A percentile compares a stretch with the other conserved stretches of the same genome.
Evolutionary conservation across 2,113 vertebrate genomes (phyloP).

Genomic region (Trichomycterus rosablanca): DNA sequence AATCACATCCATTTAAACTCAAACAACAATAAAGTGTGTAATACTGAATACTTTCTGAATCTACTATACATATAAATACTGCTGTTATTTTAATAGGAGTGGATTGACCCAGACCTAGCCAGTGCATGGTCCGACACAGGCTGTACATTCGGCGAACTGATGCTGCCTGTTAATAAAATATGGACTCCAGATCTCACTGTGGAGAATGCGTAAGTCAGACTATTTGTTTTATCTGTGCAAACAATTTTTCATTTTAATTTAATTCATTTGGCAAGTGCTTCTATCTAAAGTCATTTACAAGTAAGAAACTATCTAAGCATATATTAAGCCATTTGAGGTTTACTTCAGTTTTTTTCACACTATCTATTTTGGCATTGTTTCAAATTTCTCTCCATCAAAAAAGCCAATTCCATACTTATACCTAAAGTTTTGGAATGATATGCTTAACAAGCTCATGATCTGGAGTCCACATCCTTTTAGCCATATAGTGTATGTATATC

Average conservation of each 20-base stretch:
- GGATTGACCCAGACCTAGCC: slow-evolving; percentile 55
- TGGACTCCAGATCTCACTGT: slow-evolving; percentile 63
- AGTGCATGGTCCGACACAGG: slow-evolving; percentile 53
- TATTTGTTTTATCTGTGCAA: not conserved
- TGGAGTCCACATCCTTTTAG: too few species aligned
- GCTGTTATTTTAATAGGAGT: slow-evolving; percentile 48
- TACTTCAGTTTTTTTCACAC: not conserved
- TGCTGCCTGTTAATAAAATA: slow-evolving; percentile 56
- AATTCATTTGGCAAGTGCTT: not conserved
- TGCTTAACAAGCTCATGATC: too few species aligned
- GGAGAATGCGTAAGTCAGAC: slow-evolving; percentile 58
- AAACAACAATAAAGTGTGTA: too few species aligned
- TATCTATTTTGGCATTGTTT: too few species aligned
- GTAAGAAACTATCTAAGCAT: not conserved
- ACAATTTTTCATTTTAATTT: not conserved
- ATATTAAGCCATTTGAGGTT: not conserved
- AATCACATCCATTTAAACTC: too few species aligned
- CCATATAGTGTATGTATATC: too few species aligned
- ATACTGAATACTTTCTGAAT: too few species aligned
- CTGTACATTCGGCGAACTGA: slow-evolving; percentile 43
- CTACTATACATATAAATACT: not conserved
- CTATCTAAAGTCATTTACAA: not conserved
- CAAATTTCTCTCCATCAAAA: too few species aligned
- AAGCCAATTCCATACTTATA: too few species aligned
- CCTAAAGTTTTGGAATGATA: too few species aligned